phyloP scores from a whole-genome alignment of 2,888 invertebrate genomes.

The Zygogramma bicolorata region DNA sequence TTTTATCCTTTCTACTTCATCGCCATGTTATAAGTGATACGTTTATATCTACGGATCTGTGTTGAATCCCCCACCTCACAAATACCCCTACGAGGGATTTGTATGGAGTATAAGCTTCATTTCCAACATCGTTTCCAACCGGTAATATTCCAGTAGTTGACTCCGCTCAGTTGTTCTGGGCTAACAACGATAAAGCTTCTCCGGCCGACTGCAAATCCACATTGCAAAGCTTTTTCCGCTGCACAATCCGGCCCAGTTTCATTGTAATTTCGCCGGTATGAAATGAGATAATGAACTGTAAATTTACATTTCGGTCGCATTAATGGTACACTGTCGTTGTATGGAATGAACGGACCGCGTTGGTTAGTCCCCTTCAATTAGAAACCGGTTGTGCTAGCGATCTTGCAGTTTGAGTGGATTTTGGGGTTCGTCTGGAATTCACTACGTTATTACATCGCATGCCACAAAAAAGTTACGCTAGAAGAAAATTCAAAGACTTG shows the following conservation, averaged over 20 bases:
- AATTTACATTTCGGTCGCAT: constrained; percentile 33
- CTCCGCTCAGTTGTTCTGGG: neutral
- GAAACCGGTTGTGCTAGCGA: too few species aligned
- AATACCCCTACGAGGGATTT: neutral
- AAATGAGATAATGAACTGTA: constrained; percentile 30
- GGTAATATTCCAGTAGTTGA: neutral
- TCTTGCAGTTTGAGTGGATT: too few species aligned
- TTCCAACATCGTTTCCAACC: neutral
- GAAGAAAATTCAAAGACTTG: too few species aligned
- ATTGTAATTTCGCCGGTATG: constrained; percentile 23
- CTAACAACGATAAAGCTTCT: neutral
- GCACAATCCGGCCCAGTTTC: constrained; percentile 18
- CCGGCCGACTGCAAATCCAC: neutral
- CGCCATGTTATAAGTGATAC: neutral
- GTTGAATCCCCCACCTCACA: neutral
- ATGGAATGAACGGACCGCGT: constrained; percentile 3
- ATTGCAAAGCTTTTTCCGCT: constrained; percentile 6
- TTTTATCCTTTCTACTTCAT: too few species aligned
- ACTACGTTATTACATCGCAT: too few species aligned
- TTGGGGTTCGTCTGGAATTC: too few species aligned
- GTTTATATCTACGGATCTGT: neutral
- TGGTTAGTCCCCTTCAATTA: neutral
- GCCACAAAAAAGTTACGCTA: too few species aligned
- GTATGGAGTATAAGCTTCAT: neutral
- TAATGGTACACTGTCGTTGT: constrained; percentile 16